Evolutionary conservation across 2,113 vertebrate genomes (phyloP).

Genomic region (Scophthalmus maximus): DNA sequence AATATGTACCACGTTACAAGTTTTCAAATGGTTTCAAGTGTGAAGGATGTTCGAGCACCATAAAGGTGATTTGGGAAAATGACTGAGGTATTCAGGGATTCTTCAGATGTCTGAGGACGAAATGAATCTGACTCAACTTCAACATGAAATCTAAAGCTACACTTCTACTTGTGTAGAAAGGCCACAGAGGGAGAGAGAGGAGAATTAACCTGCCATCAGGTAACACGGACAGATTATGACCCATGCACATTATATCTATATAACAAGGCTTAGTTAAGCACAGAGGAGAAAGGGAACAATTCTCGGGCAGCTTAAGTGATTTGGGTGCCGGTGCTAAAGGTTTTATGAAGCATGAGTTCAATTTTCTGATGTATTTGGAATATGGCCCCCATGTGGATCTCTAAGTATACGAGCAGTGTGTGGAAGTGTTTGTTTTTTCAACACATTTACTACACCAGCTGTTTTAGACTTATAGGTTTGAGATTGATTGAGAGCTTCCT

Average conservation of each 20-base stretch:
- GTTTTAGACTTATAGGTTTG: not conserved
- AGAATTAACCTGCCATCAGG: slow-evolving; percentile 25
- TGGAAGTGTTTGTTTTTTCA: slow-evolving; percentile 32
- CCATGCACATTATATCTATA: slow-evolving; percentile 11
- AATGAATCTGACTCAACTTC: slow-evolving; percentile 21
- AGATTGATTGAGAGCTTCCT: slow-evolving; percentile 7
- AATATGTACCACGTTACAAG: slow-evolving; percentile 6
- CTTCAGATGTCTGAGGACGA: slow-evolving; percentile 27
- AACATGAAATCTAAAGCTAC: slow-evolving; percentile 8
- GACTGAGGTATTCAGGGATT: too few relatives aligned
- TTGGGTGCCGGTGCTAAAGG: slow-evolving; percentile 25
- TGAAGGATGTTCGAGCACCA: slow-evolving; percentile 14
- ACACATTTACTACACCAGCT: not conserved
- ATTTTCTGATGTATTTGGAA: slow-evolving; percentile 57
- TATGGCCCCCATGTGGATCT: slow-evolving; percentile 18
- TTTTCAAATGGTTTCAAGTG: slow-evolving; percentile 19
- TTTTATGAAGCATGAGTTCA: slow-evolving; percentile 49
- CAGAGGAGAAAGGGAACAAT: slow-evolving; percentile 33
- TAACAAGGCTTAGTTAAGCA: slow-evolving; percentile 34
- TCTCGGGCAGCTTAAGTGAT: slow-evolving; percentile 33
- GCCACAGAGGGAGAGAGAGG: not conserved
- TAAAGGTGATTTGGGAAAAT: slow-evolving; percentile 44
- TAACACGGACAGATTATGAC: slow-evolving; percentile 37
- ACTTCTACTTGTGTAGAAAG: slow-evolving; percentile 10
- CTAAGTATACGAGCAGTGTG: slow-evolving; percentile 2